Evolutionary conservation across 2,113 vertebrate genomes (phyloP), one percentile per base, ranked within the genome.

Genomic region (Phylloscopus whistleri): DNA sequence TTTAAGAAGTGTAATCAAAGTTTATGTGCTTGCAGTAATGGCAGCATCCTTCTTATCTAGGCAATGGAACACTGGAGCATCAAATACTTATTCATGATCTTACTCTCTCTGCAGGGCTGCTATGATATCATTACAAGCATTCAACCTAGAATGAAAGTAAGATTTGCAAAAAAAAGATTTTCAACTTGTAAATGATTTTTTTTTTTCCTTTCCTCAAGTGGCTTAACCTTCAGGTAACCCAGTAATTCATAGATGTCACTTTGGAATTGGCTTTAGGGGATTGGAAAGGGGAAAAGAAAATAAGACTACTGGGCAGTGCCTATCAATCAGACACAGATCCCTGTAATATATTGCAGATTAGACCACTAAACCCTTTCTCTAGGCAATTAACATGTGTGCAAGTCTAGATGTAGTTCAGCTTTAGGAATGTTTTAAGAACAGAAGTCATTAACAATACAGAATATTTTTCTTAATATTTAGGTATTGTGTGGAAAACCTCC

Each of bases 1-100:
- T 95, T 89, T 69, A 87, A 91, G 94, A 90, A 93, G 81, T 75
- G 22, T 93, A 94, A 95, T 93, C 93, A 83, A 85, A 95, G 78
- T 84, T 91, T 80, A 73, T 62, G 66, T 73, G 67, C 87, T 93
- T 89, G 37, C 55, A 39, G 3, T 95, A 84, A 93, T 83, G 74
- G 62, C 56, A 91, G 59, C 58, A 79, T 94, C 75, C 59, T 82
- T 92, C 77, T 94, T 74, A 49, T 52, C 93, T 52, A 39, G 53
- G 73, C 77, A 79, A 0, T n/a, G 69, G 56, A 91, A 86, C 69
- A 41, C 39, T 60, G 48, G 13, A 75, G 35, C 73, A 52, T 81
- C 56, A 81, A 68, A 87, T 75, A n/a, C 41, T 66, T 69, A 48
- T 35, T 69, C 41, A 1, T 58, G 72, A 43, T 86, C 56, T 72